Conservation (phyloP, 2,113 vertebrate genomes). For the Pelecanoides urinatrix region DNA sequence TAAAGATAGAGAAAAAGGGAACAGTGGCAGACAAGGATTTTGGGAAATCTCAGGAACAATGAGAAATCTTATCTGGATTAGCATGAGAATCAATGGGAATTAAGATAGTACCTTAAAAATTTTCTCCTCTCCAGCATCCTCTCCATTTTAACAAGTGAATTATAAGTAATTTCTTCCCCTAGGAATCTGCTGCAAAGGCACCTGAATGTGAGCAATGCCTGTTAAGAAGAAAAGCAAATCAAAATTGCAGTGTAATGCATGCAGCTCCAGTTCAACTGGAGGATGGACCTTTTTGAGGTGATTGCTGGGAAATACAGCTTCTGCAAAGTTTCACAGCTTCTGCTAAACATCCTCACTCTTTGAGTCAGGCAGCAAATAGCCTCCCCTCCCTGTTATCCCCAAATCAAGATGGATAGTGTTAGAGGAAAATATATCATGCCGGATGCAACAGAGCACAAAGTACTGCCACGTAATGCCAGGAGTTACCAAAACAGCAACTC, state of each 20-base stretch:
- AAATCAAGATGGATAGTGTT: background rate
- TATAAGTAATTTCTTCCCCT: background rate
- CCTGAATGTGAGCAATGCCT: background rate
- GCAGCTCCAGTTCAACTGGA: background rate
- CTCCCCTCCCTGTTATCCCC: background rate
- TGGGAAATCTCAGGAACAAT: background rate
- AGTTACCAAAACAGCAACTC: background rate
- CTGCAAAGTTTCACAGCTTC: background rate
- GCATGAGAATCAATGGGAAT: background rate
- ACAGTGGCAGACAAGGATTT: background rate
- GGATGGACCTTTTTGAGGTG: background rate
- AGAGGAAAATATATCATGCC: background rate
- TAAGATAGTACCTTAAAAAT: background rate
- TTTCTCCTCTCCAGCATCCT: background rate
- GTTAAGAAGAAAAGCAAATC: background rate
- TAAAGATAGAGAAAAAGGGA: background rate
- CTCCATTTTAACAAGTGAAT: background rate
- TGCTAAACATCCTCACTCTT: background rate
- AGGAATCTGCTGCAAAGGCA: background rate
- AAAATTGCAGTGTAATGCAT: background rate
- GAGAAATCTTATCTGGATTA: background rate
- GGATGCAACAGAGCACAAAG: background rate
- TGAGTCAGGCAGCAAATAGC: background rate
- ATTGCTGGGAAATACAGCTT: background rate
- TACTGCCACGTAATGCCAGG: background rate